Base-by-base conservation (phyloP, 2,113 vertebrate species). In the Mola mola region DNA sequence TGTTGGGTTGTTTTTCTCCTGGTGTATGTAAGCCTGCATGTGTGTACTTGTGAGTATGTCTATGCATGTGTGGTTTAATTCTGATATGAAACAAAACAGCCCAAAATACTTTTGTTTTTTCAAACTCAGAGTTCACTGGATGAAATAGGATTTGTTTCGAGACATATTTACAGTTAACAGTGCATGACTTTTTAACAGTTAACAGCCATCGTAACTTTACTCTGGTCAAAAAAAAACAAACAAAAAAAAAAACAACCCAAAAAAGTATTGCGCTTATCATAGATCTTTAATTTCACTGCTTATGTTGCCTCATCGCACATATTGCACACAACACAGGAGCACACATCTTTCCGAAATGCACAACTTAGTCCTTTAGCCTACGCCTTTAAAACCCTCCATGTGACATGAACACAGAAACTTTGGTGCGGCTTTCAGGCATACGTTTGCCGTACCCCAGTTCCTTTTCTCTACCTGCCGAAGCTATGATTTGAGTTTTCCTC, bases 51-150 rank as follows among this genome's bases (percentile, higher is more conserved):
- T 83, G 66, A 70, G 67, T 58, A 71, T 62, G 69, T 60, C 84
- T 79, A 59, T 81, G 84, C 80, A 83, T 82, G 84, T 63, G 68
- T 76, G 80, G 31, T 67, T 40, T 66, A 71, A 72, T 64, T 68
- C 52, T 57, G 50, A 87, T 77, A 68, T 71, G 72, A 78, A 87
- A 78, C 11, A n/a, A 77, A 85, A 82, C 75, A 82, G 85, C 88
- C 88, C 84, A 83, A 84, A 79, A 22, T 56, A 48, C 25, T 47
- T 72, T 59, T 69, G 73, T 78, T 34, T 48, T 71, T 78, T 71
- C 68, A 72, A 75, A 84, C 56, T 72, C 26, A 6, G 65, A 46
- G 31, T 42, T 78, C 66, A 78, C 49, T 42, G 65, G 67, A 76
- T 50, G 16, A 72, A 72, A 57, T 43, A 66, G 25, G 53, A 53